Evolutionary conservation across 1,140 invertebrate genomes (phyloP).

Genomic region (Atta texana): DNA sequence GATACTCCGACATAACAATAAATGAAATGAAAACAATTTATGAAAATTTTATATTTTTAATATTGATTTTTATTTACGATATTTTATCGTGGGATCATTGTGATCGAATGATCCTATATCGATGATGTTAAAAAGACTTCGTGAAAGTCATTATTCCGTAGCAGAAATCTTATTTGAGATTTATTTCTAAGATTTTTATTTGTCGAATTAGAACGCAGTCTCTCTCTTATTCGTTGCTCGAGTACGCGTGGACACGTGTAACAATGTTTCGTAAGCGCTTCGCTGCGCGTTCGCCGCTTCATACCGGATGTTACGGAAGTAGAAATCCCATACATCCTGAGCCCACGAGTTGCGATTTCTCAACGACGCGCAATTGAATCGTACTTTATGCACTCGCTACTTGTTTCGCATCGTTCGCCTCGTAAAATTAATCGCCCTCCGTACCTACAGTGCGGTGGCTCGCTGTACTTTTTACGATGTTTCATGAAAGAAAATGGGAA

Average conservation of each 20-base stretch:
- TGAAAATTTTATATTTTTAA: too few species aligned
- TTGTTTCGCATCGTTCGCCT: not conserved
- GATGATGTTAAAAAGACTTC: not conserved
- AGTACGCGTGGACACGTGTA: slow-evolving; percentile 5
- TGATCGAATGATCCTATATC: not conserved
- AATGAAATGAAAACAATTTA: too few species aligned
- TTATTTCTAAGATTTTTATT: not conserved
- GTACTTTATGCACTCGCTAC: slow-evolving; percentile 33
- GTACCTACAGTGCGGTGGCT: not conserved
- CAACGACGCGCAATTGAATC: slow-evolving; percentile 47
- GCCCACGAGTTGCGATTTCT: slow-evolving; percentile 3
- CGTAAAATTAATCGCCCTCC: slow-evolving; percentile 42
- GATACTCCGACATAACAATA: too few species aligned
- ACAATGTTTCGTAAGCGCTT: not conserved
- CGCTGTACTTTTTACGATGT: slow-evolving; percentile 24
- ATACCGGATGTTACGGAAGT: slow-evolving; percentile 46
- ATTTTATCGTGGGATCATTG: not conserved
- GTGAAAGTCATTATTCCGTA: not conserved
- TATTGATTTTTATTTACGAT: not conserved
- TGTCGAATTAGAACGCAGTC: not conserved
- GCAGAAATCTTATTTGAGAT: not conserved
- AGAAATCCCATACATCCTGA: slow-evolving; percentile 43
- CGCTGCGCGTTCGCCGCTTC: slow-evolving; percentile 11
- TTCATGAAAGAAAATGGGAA: slow-evolving; percentile 19
- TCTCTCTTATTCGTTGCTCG: not conserved